Evolutionary conservation across 2,888 invertebrate species (phyloP).

Genomic region (Latrodectus hesperus): DNA sequence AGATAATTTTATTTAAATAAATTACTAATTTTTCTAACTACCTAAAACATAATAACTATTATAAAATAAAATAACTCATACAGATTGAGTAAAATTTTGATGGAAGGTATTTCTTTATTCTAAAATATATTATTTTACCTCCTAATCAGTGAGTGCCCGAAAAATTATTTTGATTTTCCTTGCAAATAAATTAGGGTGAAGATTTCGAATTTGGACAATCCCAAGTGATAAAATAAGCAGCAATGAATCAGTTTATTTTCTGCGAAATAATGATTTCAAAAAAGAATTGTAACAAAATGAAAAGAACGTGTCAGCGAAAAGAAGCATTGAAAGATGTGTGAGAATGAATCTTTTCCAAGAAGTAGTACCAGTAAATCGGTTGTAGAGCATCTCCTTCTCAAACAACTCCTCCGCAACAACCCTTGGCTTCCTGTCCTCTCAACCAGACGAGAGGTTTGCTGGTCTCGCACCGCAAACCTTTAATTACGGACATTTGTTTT

Average conservation of each 20-base stretch:
- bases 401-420: conserved; percentile 21
- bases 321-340: background rate
- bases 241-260: background rate
- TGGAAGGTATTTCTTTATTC: too few species aligned
- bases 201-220: background rate
- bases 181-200: too few species aligned
- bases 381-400: conserved; percentile 51
- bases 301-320: conserved; percentile 17
- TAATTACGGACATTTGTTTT: conserved; percentile 36
- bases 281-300: conserved; percentile 10
- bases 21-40: too few species aligned
- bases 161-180: too few species aligned
- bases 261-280: background rate
- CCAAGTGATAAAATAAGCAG: background rate
- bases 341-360: conserved; percentile 1
- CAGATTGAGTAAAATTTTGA: too few species aligned
- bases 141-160: too few species aligned
- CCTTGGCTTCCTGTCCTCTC: conserved; percentile 47
- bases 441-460: conserved; percentile 9
- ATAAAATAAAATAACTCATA: too few species aligned
- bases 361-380: conserved; percentile 59
- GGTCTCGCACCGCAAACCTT: conserved; percentile 16
- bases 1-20: too few species aligned
- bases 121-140: too few species aligned
- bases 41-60: too few species aligned